These are phyloP conservation scores for Serinus canaria DNA, from an alignment of 2,113 vertebrate genomes.

Conservation along the genomic window DNA sequence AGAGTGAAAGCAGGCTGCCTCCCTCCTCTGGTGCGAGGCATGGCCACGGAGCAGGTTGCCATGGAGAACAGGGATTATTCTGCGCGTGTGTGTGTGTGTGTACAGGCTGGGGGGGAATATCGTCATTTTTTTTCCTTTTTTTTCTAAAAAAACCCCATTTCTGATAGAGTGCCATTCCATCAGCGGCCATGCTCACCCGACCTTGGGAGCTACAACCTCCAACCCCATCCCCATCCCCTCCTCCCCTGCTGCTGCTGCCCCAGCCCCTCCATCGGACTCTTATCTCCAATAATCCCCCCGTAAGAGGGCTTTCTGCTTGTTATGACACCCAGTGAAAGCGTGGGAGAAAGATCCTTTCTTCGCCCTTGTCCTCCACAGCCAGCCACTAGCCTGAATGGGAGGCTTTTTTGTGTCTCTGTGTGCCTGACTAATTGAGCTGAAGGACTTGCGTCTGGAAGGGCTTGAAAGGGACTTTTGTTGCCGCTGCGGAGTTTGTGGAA, in stretches of 20 bases:
- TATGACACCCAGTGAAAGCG: slow-evolving; percentile 78
- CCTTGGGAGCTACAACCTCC: neutral
- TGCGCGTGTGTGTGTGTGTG: neutral
- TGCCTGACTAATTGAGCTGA: slow-evolving; percentile 82
- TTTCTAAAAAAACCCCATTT: neutral
- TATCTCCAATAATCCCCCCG: slow-evolving; percentile 70
- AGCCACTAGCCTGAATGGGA: slow-evolving; percentile 59
- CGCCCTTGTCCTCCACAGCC: slow-evolving; percentile 64
- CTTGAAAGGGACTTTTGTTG: slow-evolving; percentile 79
- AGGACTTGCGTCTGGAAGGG: slow-evolving; percentile 77
- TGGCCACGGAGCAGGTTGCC: slow-evolving; percentile 30
- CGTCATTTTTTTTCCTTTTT: neutral
- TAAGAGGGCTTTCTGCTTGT: slow-evolving; percentile 79
- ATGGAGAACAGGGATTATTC: slow-evolving; percentile 52
- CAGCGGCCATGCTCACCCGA: neutral
- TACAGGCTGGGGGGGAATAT: neutral
- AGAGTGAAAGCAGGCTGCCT: neutral
- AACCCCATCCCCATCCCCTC: neutral
- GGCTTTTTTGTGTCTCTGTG: slow-evolving; percentile 69
- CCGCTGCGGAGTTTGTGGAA: slow-evolving; percentile 48
- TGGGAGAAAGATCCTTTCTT: slow-evolving; percentile 71
- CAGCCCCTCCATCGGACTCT: slow-evolving; percentile 65
- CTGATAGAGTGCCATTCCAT: accelerated
- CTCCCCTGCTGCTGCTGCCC: neutral
- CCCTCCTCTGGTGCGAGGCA: neutral